Evolutionary conservation across 2,888 invertebrate genomes (phyloP), one percentile per base, ranked within the genome.

Genomic region (Gymnocheta viridis): DNA sequence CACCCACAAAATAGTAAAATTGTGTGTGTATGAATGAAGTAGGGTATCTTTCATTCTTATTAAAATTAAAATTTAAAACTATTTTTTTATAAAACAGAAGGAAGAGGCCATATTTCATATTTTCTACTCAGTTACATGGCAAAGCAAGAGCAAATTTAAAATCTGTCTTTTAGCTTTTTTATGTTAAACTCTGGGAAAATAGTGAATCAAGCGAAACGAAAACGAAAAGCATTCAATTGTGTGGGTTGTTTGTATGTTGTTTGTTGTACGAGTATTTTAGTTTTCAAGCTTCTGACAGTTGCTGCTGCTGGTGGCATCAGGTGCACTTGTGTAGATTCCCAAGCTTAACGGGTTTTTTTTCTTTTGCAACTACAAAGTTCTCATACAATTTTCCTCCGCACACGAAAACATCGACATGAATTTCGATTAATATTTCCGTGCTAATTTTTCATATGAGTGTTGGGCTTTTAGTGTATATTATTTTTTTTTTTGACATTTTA

Each of bases 311-410:
- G 44, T 70, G 70, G 85, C 82, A 82, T 82, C 85, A 85, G 85
- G 85, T 85, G 85, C 78, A 85, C 82, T 85, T 82, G 49, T 82
- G 74, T 38, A 66, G 85, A 81, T 82, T 85, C 85, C 82, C 85
- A 78, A 22, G 78, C 85, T 69, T 72, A 80, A 49, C 49, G 49
- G 51, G 22, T 41, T 19, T 29, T 17, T 70, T 5, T 14, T 44
- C 22, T 70, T 41, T 47, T 29, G 64, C 27, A 67, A 77, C 49
- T 38, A 69, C 9, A 69, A 51, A 51, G 78, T 70, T 79, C 70
- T 70, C 70, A 70, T 64, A 44, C 17, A 56, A 54, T 64, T 41
- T 44, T 64, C 19, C 19, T 44, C 2, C 56, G 44, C 54, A 70
- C 7, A 54, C 54, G 35, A 17, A 38, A 14, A 29, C 27, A 64